Evolutionary conservation across 2,113 vertebrate genomes (phyloP).

Genomic region (Ancistrus triradiatus): DNA sequence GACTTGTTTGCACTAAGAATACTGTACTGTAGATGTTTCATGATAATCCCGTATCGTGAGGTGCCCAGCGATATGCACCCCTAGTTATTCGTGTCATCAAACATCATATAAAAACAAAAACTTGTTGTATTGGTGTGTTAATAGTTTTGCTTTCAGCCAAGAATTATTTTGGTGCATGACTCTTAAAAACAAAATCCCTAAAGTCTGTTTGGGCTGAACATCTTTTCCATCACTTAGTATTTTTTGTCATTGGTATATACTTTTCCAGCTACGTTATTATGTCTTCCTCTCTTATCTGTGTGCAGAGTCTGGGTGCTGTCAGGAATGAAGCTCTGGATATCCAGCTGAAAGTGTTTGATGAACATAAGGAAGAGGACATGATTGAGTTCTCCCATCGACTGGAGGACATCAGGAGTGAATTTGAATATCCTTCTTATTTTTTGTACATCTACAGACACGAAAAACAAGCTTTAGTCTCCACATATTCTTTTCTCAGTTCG

Average conservation of each 20-base stretch:
- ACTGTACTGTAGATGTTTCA: too few species aligned
- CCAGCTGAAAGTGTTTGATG: slow-evolving; percentile 94
- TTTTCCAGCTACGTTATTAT: slow-evolving; percentile 2
- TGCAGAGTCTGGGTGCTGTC: slow-evolving; percentile 64
- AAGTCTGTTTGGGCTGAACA: too few species aligned
- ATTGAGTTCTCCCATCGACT: slow-evolving; percentile 90
- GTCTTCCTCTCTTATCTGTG: not conserved
- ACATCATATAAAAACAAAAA: too few species aligned
- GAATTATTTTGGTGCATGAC: too few species aligned
- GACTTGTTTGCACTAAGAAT: too few species aligned
- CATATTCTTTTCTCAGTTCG: not conserved
- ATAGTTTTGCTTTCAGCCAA: too few species aligned
- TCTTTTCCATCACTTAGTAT: not conserved
- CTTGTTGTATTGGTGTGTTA: too few species aligned
- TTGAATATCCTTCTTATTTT: slow-evolving; percentile 91
- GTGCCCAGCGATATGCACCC: too few species aligned
- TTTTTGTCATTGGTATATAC: slow-evolving; percentile 17
- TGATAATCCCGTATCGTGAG: too few species aligned
- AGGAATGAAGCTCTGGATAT: slow-evolving; percentile 93
- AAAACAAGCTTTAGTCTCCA: not conserved
- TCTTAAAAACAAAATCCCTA: too few species aligned
- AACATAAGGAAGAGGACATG: slow-evolving; percentile 96
- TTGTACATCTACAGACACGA: not conserved
- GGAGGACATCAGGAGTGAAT: slow-evolving; percentile 86
- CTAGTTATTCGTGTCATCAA: too few species aligned